Base-by-base conservation (phyloP, 1,140 invertebrate species). In the Streblospio benedicti region DNA sequence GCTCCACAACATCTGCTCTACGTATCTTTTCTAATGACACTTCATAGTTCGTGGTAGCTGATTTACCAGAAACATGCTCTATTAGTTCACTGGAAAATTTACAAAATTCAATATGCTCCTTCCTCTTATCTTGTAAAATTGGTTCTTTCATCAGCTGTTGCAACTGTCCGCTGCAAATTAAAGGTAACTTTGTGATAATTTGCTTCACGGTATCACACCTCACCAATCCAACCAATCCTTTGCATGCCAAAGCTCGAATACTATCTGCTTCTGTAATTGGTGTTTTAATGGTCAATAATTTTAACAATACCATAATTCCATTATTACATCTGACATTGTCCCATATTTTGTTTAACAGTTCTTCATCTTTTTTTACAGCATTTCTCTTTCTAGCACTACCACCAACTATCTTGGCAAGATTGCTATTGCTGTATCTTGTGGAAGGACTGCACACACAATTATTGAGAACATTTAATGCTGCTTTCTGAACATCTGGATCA, bases 211-310 rank as follows among this genome's bases (percentile, higher is more conserved):
- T 91, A 73, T 93, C 88, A 63, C 89, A 92, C 27, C 93, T 80
- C 2, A 93, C 90, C 30, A 98, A 80, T 1, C 94, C 96, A 55
- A 90, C 88, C 18, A 98, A 80, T 2, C 75, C 74, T 69, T 77
- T 80, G 67, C 93, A 95, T 1, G 94, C 91, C 65, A 97, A 79
- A 2, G 90, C 89, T 35, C 94, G 81, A 65, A 98, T 89, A 43
- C 86, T 87, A 78, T 98, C 95, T 2, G 94, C 95, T 81, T 97
- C 94, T 1, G 92, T 97, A 25, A 97, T 91, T 0, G 95, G 94
- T 9, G 87, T 87, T 80, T 96, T 97, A 4, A 90, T 85, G 74
- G 88, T 86, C 84, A 98, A 87, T 35, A 96, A 79, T 63, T 83
- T 81, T 31, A 84, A 71, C 16, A 85, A 68, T 73, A 91, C 90